Evolutionary conservation across 2,888 invertebrate genomes (phyloP).

Genomic region (Eutolmus rufibarbis): DNA sequence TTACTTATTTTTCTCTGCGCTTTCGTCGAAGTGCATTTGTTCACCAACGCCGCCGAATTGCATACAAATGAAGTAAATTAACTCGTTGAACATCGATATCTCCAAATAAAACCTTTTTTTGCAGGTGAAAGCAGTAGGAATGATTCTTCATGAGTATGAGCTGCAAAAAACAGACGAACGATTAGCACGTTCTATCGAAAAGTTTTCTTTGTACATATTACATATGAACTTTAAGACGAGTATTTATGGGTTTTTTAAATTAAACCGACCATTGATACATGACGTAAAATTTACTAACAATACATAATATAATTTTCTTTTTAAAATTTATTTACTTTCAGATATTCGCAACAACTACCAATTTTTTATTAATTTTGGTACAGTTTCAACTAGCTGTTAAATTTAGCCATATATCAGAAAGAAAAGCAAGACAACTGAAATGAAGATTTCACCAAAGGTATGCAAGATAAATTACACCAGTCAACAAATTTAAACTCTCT

Average conservation of each 20-base stretch:
- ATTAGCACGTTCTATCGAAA: conserved; percentile 54
- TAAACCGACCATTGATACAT: conserved; percentile 54
- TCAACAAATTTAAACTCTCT: background rate
- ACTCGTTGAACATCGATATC: background rate
- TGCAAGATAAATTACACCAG: background rate
- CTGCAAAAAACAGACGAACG: conserved; percentile 54
- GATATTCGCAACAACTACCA: conserved; percentile 56
- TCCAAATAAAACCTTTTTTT: background rate
- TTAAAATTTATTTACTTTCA: conserved; percentile 45
- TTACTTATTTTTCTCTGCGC: background rate
- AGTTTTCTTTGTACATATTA: conserved; percentile 54
- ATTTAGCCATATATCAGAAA: conserved; percentile 47
- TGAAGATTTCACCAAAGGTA: background rate
- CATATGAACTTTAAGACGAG: conserved; percentile 53
- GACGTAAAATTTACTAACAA: conserved; percentile 48
- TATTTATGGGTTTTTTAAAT: conserved; percentile 55
- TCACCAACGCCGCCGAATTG: background rate
- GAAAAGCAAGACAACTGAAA: background rate
- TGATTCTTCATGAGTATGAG: conserved; percentile 54
- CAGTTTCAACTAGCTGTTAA: conserved; percentile 58
- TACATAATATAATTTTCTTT: background rate
- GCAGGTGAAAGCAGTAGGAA: conserved; percentile 52
- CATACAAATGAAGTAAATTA: background rate
- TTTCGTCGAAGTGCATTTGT: background rate
- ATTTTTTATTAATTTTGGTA: conserved; percentile 58